Evolutionary conservation across 1,140 invertebrate genomes (phyloP).

Genomic region (Akabosia matsudoensis): DNA sequence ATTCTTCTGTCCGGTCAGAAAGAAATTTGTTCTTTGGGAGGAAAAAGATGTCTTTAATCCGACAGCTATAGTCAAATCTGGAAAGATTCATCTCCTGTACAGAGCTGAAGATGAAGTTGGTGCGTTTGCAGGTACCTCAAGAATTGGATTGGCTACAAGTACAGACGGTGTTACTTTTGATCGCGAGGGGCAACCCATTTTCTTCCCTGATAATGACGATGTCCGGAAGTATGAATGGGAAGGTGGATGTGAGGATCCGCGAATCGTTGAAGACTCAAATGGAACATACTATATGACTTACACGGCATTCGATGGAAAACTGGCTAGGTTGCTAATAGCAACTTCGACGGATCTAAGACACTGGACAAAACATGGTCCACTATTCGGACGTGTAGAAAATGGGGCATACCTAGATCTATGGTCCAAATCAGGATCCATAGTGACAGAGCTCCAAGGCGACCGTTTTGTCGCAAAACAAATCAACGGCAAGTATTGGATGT

Average conservation of each 20-base stretch:
- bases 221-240: slow-evolving; percentile 37
- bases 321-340: slow-evolving; percentile 38
- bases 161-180: slow-evolving; percentile 35
- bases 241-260: slow-evolving; percentile 43
- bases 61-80: slow-evolving; percentile 35
- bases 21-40: slow-evolving; percentile 34
- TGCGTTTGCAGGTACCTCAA: slow-evolving; percentile 33
- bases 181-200: slow-evolving; percentile 29
- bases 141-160: slow-evolving; percentile 38
- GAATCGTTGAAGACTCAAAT: slow-evolving; percentile 28
- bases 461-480: slow-evolving; percentile 36
- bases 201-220: slow-evolving; percentile 41
- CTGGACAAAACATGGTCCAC: slow-evolving; percentile 43
- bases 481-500: slow-evolving; percentile 43
- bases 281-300: slow-evolving; percentile 42
- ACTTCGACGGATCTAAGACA: slow-evolving; percentile 26
- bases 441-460: slow-evolving; percentile 11
- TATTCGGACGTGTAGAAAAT: slow-evolving; percentile 22
- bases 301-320: slow-evolving; percentile 39
- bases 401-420: slow-evolving; percentile 28
- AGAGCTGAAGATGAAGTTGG: slow-evolving; percentile 41
- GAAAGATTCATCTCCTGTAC: slow-evolving; percentile 37
- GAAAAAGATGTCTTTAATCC: slow-evolving; percentile 45
- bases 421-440: slow-evolving; percentile 44
- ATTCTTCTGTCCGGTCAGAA: slow-evolving; percentile 38